phyloP scores from a whole-genome alignment of 2,113 vertebrate species.

The Nothoprocta perdicaria region DNA sequence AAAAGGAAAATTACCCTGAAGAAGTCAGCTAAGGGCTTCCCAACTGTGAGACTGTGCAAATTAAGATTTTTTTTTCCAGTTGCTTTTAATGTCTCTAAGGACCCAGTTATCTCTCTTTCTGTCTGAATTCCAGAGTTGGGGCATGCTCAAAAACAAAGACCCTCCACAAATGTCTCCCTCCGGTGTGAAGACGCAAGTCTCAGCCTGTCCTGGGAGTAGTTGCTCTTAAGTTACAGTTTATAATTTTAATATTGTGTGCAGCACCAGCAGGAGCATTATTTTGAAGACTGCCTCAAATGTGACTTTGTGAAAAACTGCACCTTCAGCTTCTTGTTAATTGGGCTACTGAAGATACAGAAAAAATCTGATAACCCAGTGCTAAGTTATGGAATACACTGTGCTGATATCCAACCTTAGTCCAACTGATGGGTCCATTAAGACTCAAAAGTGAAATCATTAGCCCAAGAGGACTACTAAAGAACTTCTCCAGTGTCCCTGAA shows the following conservation, averaged over 20 bases:
- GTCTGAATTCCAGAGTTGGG: background rate
- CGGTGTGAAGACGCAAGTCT: conserved; percentile 9
- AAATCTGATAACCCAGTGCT: background rate
- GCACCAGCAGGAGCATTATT: background rate
- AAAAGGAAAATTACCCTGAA: conserved; percentile 25
- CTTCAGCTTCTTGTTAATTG: background rate
- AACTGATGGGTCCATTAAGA: background rate
- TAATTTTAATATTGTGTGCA: background rate
- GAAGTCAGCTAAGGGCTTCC: conserved; percentile 46
- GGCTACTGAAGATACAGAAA: background rate
- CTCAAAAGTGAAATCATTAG: background rate
- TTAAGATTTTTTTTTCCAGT: background rate
- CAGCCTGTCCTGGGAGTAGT: background rate
- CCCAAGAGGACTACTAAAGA: background rate
- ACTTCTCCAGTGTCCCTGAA: background rate
- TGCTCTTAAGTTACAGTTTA: background rate
- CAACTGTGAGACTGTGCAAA: conserved; percentile 24
- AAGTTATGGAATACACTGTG: background rate
- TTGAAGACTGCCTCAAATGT: background rate
- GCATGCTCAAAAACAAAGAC: background rate
- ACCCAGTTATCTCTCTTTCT: background rate
- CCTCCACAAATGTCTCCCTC: conserved; percentile 14
- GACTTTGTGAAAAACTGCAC: background rate
- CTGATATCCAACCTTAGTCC: background rate
- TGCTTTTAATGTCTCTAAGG: conserved; percentile 23